Evolutionary conservation across 2,797 vertebrate genomes (phyloP), one percentile per base, ranked within the genome.

Genomic region (Sebastes aleutianus): DNA sequence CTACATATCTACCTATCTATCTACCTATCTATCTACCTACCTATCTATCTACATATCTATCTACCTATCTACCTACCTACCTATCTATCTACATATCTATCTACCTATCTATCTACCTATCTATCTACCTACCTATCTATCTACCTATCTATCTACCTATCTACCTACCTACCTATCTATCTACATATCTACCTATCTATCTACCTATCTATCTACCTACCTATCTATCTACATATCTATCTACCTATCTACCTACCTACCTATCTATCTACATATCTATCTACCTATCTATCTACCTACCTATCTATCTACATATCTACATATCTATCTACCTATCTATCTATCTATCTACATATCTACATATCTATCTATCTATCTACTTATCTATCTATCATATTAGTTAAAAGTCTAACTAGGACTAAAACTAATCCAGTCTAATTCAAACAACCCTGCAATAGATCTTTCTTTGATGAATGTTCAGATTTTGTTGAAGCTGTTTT

Each of bases 241-340:
- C 2, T 36, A 36, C 1, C 11, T 34, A 34, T 1, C 32, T 34
- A 34, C 2, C 31, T 34, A 32, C 2, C 6, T 32, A 32, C 3
- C 0, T 32, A 32, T 1, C 8, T 32, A 32, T 1, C 2, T 8
- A 32, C 1, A 8, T 31, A 31, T 0, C 7, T 29, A 29, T 2
- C 6, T 29, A 29, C 0, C 6, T 29, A 32, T 0, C 31, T 32
- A 32, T 0, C 3, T 32, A 32, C 0, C 31, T 3, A 32, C 0
- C 31, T 32, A 32, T 3, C 1, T 29, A 29, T 6, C 27, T 29
- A 29, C 27, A 24, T 24, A 24, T 24, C 24, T 24, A 24, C 2
- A 2, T 24, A 24, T 24, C 24, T 24, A 24, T 24, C 5, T 29
- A 29, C 1, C 29, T 6, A 29, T 1, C 5, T 29, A 29, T 6